Evolutionary conservation across 2,113 vertebrate species (phyloP), one percentile per base, ranked within the genome.

Genomic region (Diphyllodes magnificus): DNA sequence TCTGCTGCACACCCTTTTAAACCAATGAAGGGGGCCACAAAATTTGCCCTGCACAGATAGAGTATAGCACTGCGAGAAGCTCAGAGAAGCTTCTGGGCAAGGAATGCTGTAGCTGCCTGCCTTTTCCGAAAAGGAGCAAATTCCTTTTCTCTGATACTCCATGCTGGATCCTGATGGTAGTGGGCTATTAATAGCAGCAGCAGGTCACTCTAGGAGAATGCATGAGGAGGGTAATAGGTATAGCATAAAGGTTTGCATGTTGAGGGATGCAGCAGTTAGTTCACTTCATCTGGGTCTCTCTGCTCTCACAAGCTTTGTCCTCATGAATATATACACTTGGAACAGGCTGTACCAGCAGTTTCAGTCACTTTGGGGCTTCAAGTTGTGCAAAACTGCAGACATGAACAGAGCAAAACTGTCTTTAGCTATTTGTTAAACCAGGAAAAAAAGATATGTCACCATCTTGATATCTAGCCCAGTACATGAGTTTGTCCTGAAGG

Each of bases 1-100:
- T 54, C 68, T 49, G 37, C 54, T 83, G 24, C 17, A 21, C 13
- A 37, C 12, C 17, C 54, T 71, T 82, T 79, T 27, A 57, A 70
- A 60, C 11, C 20, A 30, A 0, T 8, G 45, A 51, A 61, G 33
- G 7, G 11, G n/a, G 18, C 35, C 57, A 68, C 0, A 0, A 51
- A 80, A 45, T 90, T 70, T 82, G 28, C 28, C 45, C 22, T 57
- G 40, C 42, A 5, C 9, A 25, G 54, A 8, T 2, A 9, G 61
- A 21, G 35, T 21, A 42, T 13, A 76, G 31, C 60, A 54, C 3
- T 21, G 33, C 0, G 0, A 64, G 44, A 31, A 57, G 15, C 45
- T 73, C 60, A 15, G 77, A 30, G 73, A 53, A 81, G 15, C 27
- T 35, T 35, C 35, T 3, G 2, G 35, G 39, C 21, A 66, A 15